Base-by-base conservation (phyloP, 2,797 vertebrate genomes). In the Australoheros facetus region DNA sequence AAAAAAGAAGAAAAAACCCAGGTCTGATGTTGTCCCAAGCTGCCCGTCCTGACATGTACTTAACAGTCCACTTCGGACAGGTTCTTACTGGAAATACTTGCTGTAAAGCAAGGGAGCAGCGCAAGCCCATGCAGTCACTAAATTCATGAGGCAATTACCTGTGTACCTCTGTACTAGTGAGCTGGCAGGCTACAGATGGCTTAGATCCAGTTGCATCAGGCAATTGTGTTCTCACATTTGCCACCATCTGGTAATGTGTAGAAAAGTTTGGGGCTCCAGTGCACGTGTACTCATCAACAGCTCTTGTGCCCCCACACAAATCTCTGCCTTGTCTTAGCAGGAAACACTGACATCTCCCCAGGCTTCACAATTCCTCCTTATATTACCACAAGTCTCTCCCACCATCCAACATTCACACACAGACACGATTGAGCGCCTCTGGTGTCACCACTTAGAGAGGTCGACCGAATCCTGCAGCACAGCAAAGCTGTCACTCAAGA, bases 401-500 rank as follows among this genome's bases (percentile, higher is more conserved):
- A 11, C 53, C 77, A 58, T 77, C 73, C 60, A 75, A 56, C 58
- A 0, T 32, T 32, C 32, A 4, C 42, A 16, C 42, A 16, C 42
- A 64, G 80, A 75, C 34, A 79, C 83, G 84, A 90, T 55, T 42
- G 79, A 92, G 81, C 73, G 89, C 83, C 86, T 88, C 79, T 77
- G 85, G 89, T 84, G 90, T 91, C 84, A 81, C 86, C 89, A 91
- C 92, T 93, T 88, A 89, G 78, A 91, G 85, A 90, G 92, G 92
- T 93, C 78, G 82, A 88, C 81, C 84, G 86, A 87, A 92, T 85
- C 88, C 90, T 81, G 87, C 85, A 80, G 88, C 74, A 28, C 86
- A 85, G 87, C 88, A 89, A 81, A 89, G 92, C 92, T 81, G 93
- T 95, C 94, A 94, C 81, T 95, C 93, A 93, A 82, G 85, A 88